Base-by-base conservation (phyloP, 92 coral and sea anemone species). In the Micromussa lordhowensis region DNA sequence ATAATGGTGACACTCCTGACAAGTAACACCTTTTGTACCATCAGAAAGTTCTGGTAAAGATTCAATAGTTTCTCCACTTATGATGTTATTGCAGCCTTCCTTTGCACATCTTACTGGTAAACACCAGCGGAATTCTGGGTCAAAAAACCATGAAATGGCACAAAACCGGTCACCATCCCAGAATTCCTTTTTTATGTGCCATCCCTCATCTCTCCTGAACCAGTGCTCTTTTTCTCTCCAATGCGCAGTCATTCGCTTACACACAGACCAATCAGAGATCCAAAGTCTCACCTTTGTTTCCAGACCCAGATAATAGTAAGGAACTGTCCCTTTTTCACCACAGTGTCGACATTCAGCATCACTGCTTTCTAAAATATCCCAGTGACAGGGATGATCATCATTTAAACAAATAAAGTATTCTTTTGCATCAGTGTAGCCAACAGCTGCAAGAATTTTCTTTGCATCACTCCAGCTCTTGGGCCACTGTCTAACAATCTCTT, bases 101-200 rank as follows among this genome's bases (percentile, higher is more conserved):
- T 8, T 24, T 54, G 40, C 66, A 75, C 95, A 93, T 75, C 93
- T 86, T 77, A 88, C 92, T 87, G 93, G 29, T 36, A 26, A 29
- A 78, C 94, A 92, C 83, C 94, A 90, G 19, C 73, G 35, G 61
- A 36, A 51, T 51, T 87, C 89, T 57, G 92, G 92, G 77, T 91
- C 89, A 91, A 90, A 84, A 72, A 93, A 93, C 94, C 94, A 93
- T 19, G 93, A 88, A 72, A 91, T 82, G 76, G 88, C 92, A 83
- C 87, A 79, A 82, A 90, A 93, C 55, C 94, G 64, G 79, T 79
- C 87, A 68, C 96, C 96, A 85, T 88, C 93, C 92, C 93, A 91
- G 15, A 93, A 57, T 86, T 91, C 96, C 40, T 38, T 80, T 84
- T 86, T 90, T 4, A 73, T 44, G 17, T 74, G 75, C 85, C 90